Evolutionary conservation across 2,797 vertebrate genomes (phyloP).

Genomic region (Poecilia velifera): DNA sequence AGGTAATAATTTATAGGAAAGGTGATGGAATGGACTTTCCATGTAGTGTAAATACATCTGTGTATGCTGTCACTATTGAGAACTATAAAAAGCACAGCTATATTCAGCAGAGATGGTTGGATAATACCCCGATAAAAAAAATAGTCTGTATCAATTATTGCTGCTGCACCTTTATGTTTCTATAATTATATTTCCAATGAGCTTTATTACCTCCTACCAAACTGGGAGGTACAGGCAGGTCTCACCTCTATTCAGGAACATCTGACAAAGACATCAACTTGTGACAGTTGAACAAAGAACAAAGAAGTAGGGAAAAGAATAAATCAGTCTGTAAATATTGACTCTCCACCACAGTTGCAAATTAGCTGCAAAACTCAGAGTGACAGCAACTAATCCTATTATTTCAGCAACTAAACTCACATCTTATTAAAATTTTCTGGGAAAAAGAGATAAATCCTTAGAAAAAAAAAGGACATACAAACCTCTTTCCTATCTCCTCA

Average conservation of each 20-base stretch:
- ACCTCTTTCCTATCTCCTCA: constrained; percentile 11
- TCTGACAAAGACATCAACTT: constrained; percentile 70
- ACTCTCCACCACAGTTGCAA: constrained; percentile 63
- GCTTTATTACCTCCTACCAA: constrained; percentile 20
- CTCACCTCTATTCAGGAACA: constrained; percentile 43
- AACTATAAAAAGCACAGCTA: constrained; percentile 50
- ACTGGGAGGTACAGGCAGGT: constrained; percentile 8
- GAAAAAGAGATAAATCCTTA: constrained; percentile 21
- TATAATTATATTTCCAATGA: constrained; percentile 34
- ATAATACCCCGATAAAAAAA: constrained; percentile 37
- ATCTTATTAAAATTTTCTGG: constrained; percentile 17
- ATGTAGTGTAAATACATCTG: constrained; percentile 74
- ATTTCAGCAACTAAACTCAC: constrained; percentile 27
- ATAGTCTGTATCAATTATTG: constrained; percentile 54
- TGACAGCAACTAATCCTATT: constrained; percentile 64
- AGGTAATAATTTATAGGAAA: constrained; percentile 75
- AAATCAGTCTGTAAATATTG: constrained; percentile 78
- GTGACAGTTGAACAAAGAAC: constrained; percentile 76
- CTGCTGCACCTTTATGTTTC: constrained; percentile 32
- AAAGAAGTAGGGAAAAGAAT: constrained; percentile 65
- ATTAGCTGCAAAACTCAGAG: constrained; percentile 56
- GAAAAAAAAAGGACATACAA: constrained; percentile 26
- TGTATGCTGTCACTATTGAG: constrained; percentile 41
- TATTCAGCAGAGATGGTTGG: constrained; percentile 50
- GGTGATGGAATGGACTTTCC: constrained; percentile 76